These are phyloP conservation scores for Dicaeum eximium DNA, from an alignment of 2,113 vertebrate species.

Conservation along the genomic window DNA sequence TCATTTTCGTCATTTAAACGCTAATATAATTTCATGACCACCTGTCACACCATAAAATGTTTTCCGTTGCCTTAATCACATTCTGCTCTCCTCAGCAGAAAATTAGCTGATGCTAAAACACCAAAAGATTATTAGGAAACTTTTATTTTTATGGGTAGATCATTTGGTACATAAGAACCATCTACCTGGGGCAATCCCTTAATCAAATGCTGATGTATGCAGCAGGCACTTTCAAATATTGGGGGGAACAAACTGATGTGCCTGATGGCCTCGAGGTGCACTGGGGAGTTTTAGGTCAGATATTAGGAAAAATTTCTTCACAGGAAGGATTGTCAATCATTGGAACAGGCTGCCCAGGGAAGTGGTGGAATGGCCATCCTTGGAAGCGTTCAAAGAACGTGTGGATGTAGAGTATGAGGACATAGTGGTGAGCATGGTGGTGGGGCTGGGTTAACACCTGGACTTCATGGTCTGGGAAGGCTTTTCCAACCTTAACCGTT, in stretches of 20 bases:
- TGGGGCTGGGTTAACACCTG: background rate
- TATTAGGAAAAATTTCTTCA: background rate
- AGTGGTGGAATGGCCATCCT: background rate
- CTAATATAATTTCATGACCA: conserved; percentile 72
- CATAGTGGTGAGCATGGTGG: background rate
- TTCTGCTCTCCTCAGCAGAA: conserved; percentile 70
- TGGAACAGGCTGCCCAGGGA: background rate
- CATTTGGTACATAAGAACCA: background rate
- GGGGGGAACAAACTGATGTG: background rate
- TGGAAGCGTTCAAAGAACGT: accelerated
- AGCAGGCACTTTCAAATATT: background rate
- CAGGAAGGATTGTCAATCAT: background rate
- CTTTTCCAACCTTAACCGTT: background rate
- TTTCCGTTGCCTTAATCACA: conserved; percentile 66
- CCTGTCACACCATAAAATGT: conserved; percentile 72
- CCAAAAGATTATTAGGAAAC: conserved; percentile 48
- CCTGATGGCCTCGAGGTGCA: background rate
- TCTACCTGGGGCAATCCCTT: conserved; percentile 28
- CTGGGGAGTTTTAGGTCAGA: background rate
- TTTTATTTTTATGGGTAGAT: conserved; percentile 44
- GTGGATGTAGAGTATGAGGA: background rate
- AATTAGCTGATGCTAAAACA: conserved; percentile 67
- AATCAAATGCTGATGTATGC: conserved; percentile 36
- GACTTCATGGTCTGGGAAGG: background rate
- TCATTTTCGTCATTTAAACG: conserved; percentile 70